Percentiles rank a stretch among this genome's conserved stretches.
Conservation (phyloP, 1,140 invertebrate genomes). For the Trichonephila clavata region DNA sequence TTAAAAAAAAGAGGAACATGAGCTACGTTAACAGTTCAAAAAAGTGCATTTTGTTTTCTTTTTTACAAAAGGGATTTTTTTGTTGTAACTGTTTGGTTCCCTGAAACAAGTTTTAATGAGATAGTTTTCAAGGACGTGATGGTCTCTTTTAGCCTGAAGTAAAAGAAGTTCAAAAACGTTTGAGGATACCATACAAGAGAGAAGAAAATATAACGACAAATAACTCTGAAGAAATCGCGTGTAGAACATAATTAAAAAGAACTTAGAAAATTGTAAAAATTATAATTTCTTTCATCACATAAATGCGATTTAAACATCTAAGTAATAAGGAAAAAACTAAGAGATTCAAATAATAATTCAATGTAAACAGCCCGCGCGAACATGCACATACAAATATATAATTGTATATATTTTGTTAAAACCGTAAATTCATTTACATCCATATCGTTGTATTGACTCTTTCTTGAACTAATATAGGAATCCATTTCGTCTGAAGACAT, state of each 20-base stretch:
- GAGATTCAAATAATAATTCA: too few species aligned
- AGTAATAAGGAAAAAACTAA: too few species aligned
- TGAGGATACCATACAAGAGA: background rate
- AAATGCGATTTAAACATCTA: too few species aligned
- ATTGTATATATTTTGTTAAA: too few species aligned
- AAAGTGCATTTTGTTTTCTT: background rate
- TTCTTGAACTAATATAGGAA: too few species aligned
- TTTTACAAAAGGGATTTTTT: background rate
- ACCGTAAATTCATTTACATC: too few species aligned
- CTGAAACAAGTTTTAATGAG: slow-evolving; percentile 3
- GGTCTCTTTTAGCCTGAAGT: background rate
- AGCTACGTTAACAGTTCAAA: background rate
- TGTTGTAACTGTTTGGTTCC: background rate
- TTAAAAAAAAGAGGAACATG: background rate
- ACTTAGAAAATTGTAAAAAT: too few species aligned
- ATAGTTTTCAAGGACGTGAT: slow-evolving; percentile 1
- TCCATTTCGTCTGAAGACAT: too few species aligned
- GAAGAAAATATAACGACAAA: background rate
- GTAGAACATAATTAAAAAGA: background rate
- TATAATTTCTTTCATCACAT: too few species aligned
- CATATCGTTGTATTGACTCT: too few species aligned
- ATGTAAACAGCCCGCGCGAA: too few species aligned
- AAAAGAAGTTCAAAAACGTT: background rate
- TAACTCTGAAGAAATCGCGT: background rate
- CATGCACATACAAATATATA: too few species aligned